A percentile compares a stretch with the other conserved stretches of the same genome.
Evolutionary conservation across 2,113 vertebrate species (phyloP).

Genomic region (Heterochromis multidens): DNA sequence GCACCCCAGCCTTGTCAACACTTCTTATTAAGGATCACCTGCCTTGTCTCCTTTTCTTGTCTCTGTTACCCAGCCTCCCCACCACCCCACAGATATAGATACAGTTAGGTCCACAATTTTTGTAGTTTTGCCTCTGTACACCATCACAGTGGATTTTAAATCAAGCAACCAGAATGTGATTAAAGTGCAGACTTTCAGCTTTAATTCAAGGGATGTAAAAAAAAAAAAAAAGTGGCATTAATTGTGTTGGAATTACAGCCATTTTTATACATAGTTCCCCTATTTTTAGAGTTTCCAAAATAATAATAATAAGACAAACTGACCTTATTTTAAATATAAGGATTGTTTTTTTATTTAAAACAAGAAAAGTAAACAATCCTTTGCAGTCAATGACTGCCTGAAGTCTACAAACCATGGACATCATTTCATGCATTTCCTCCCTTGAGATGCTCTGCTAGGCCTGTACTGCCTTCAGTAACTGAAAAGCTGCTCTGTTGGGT

Average conservation of each 20-base stretch:
- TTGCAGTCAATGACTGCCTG: background rate
- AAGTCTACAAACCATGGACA: too few relatives aligned
- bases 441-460: background rate
- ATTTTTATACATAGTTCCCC: too few relatives aligned
- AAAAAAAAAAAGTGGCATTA: background rate
- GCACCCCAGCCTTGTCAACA: background rate
- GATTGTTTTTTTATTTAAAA: background rate
- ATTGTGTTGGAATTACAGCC: fast-evolving
- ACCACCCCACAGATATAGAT: background rate
- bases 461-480: background rate
- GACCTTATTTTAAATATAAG: background rate
- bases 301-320: background rate
- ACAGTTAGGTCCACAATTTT: background rate
- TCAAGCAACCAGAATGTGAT: background rate
- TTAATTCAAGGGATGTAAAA: too few relatives aligned
- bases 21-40: background rate
- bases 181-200: background rate
- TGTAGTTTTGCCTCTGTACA: background rate
- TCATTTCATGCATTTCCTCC: background rate
- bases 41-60: background rate
- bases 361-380: too few relatives aligned
- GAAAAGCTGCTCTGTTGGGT: background rate
- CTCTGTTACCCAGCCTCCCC: background rate
- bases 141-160: background rate
- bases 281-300: background rate